Conservation (phyloP, 1,140 invertebrate genomes). For the Hestina assimilis region DNA sequence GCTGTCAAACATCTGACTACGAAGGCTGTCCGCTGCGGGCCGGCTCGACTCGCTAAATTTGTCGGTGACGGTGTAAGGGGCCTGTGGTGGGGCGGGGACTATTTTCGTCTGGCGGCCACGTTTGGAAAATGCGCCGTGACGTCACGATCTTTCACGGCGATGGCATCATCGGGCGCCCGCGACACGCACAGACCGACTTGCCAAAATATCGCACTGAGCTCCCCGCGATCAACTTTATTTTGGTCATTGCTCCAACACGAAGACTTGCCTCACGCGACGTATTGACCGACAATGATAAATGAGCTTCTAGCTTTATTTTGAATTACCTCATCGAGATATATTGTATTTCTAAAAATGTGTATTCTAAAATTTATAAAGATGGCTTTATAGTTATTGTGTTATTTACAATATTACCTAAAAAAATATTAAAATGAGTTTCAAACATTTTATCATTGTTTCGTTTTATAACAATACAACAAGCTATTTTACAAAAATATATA, state of each 20-base stretch:
- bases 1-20: constrained; percentile 33
- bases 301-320: neutral
- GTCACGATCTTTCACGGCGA: constrained; percentile 73
- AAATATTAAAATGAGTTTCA: too few relatives aligned
- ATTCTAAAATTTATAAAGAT: too few relatives aligned
- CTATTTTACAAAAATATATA: too few relatives aligned
- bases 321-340: too few relatives aligned
- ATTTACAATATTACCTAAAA: too few relatives aligned
- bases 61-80: constrained; percentile 71
- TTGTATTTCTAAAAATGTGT: too few relatives aligned
- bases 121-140: constrained; percentile 77
- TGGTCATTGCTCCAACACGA: constrained; percentile 56
- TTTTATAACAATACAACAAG: too few relatives aligned
- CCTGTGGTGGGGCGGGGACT: constrained; percentile 67
- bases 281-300: neutral
- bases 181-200: constrained; percentile 68
- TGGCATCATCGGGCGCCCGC: constrained; percentile 71
- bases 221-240: constrained; percentile 71
- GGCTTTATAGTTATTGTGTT: too few relatives aligned
- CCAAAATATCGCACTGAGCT: constrained; percentile 71
- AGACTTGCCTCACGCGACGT: constrained; percentile 24
- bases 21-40: constrained; percentile 37
- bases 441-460: too few relatives aligned
- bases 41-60: constrained; percentile 57
- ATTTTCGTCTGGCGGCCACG: constrained; percentile 78